Conservation (phyloP, 2,113 vertebrate species). For the crab-eating macaque (Macaca fascicularis) region T2T-MFA8v1.1 NC_088378.1:123035501-123036000, state of each 20-base stretch:
- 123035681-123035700: not conserved
- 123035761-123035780: not conserved
- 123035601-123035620: not conserved
- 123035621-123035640: not conserved
- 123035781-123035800: not conserved
- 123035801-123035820: not conserved
- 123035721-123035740: not conserved
- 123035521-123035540: not conserved
- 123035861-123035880: not conserved
- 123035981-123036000: too few relatives aligned
- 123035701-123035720: not conserved
- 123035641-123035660: not conserved
- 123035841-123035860: not conserved
- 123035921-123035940: not conserved
- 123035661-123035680: not conserved
- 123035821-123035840: not conserved
- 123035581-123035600: not conserved
- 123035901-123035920: not conserved
- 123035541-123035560: not conserved
- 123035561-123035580: not conserved
- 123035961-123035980: not conserved
- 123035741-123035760: not conserved
- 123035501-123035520: not conserved
- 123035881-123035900: not conserved
- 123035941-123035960: not conserved